Evolutionary conservation across 2,888 invertebrate species (phyloP).

Genomic region (Chromoteleia sp.): DNA sequence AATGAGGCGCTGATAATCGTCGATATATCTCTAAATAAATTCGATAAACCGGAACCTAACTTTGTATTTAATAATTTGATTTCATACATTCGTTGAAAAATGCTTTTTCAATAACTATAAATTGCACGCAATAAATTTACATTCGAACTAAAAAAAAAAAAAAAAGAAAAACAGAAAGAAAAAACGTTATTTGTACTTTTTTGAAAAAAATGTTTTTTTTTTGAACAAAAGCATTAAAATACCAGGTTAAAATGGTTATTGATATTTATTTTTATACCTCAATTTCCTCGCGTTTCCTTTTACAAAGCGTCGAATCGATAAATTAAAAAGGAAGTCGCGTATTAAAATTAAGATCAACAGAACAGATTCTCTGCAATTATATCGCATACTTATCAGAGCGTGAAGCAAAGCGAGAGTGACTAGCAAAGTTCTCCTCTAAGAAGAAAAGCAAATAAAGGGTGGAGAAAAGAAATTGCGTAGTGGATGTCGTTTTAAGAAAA

Average conservation of each 20-base stretch:
- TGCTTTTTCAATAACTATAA: too few species aligned
- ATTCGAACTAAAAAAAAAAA: neutral
- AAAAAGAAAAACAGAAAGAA: too few species aligned
- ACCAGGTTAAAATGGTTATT: slow-evolving; percentile 26
- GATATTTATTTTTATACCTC: slow-evolving; percentile 56
- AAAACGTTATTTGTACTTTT: too few species aligned
- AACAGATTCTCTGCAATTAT: slow-evolving; percentile 75
- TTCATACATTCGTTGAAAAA: too few species aligned
- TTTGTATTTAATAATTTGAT: neutral
- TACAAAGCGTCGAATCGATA: slow-evolving; percentile 71
- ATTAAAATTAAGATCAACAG: slow-evolving; percentile 73
- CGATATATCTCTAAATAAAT: slow-evolving; percentile 58
- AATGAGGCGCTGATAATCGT: slow-evolving; percentile 58
- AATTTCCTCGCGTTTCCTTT: slow-evolving; percentile 16
- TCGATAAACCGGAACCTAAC: neutral
- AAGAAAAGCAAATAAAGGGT: slow-evolving; percentile 64
- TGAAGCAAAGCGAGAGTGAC: slow-evolving; percentile 71
- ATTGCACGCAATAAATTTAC: neutral
- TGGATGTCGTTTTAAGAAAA: slow-evolving; percentile 53
- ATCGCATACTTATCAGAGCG: slow-evolving; percentile 77
- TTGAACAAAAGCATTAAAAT: neutral
- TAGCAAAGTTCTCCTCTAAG: slow-evolving; percentile 57
- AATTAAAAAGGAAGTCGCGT: slow-evolving; percentile 76
- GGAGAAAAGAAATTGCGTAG: slow-evolving; percentile 62
- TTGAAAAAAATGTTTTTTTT: neutral